These are phyloP conservation scores for Lucinisca nassula DNA, from an alignment of 2,888 invertebrate genomes.

Conservation along the genomic window DNA sequence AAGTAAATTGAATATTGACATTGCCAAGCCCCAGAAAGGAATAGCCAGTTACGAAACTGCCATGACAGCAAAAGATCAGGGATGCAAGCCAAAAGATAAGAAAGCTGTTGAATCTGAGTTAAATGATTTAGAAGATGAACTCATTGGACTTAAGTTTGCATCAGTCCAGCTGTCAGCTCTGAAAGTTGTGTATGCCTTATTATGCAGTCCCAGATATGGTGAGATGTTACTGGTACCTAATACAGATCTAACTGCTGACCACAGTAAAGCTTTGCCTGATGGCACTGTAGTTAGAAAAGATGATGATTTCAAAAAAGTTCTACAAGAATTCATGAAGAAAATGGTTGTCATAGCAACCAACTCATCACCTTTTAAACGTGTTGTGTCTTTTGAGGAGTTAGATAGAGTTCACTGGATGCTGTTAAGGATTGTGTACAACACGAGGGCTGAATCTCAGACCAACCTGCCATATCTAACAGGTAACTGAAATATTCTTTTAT, in stretches of 20 bases:
- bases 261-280: slow-evolving; percentile 78
- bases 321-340: slow-evolving; percentile 85
- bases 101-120: neutral
- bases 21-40: neutral
- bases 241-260: slow-evolving; percentile 76
- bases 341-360: slow-evolving; percentile 85
- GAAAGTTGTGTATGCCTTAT: slow-evolving; percentile 89
- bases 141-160: slow-evolving; percentile 72
- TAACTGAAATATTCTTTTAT: too few species aligned
- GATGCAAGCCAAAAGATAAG: neutral
- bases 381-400: slow-evolving; percentile 85
- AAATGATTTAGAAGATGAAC: slow-evolving; percentile 47
- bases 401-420: slow-evolving; percentile 87
- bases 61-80: neutral
- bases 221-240: slow-evolving; percentile 90
- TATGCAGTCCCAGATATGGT: slow-evolving; percentile 89
- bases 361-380: slow-evolving; percentile 83
- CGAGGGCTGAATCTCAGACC: slow-evolving; percentile 85
- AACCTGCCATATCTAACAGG: slow-evolving; percentile 37
- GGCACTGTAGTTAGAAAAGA: slow-evolving; percentile 79
- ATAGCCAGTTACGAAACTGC: neutral
- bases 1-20: neutral
- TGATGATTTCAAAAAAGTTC: slow-evolving; percentile 79
- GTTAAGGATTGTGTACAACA: slow-evolving; percentile 83
- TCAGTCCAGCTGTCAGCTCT: slow-evolving; percentile 90